Conservation (phyloP, 2,888 invertebrate species). For the Pandemis cinnamomeana region DNA sequence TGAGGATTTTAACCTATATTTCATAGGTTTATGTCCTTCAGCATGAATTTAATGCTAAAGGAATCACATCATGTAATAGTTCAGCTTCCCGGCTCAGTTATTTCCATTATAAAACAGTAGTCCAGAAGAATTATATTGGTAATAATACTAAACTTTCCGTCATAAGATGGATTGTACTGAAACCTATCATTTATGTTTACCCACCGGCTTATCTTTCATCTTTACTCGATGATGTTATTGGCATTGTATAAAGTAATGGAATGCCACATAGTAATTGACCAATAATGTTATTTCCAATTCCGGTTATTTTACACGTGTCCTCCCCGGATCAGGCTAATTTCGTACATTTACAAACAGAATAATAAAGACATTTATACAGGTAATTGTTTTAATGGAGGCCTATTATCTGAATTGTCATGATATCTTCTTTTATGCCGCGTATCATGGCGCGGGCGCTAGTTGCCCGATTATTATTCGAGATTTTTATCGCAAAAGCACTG, state of each 20-base stretch:
- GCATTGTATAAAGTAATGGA: constrained; percentile 42
- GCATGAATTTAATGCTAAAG: too few relatives aligned
- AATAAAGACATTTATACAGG: constrained; percentile 71
- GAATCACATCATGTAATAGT: too few relatives aligned
- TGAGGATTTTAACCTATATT: too few relatives aligned
- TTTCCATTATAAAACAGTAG: too few relatives aligned
- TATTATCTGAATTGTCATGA: constrained; percentile 68
- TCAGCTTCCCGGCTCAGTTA: too few relatives aligned
- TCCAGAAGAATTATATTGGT: too few relatives aligned
- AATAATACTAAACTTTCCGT: too few relatives aligned
- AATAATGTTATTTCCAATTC: constrained; percentile 68
- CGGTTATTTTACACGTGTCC: constrained; percentile 64
- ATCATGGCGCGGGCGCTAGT: constrained; percentile 64
- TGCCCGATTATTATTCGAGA: constrained; percentile 74
- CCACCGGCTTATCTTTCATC: not conserved
- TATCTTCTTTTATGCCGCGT: constrained; percentile 74
- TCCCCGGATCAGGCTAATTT: constrained; percentile 58
- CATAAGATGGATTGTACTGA: not conserved
- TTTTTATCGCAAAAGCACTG: constrained; percentile 81
- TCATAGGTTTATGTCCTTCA: too few relatives aligned
- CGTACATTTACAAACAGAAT: constrained; percentile 48
- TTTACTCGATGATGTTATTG: not conserved
- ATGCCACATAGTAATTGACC: constrained; percentile 42
- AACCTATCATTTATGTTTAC: not conserved
- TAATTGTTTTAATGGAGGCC: constrained; percentile 73